Evolutionary conservation across 1,140 invertebrate genomes (phyloP), one percentile per base, ranked within the genome.

Genomic region (Drosophila arawakana): DNA sequence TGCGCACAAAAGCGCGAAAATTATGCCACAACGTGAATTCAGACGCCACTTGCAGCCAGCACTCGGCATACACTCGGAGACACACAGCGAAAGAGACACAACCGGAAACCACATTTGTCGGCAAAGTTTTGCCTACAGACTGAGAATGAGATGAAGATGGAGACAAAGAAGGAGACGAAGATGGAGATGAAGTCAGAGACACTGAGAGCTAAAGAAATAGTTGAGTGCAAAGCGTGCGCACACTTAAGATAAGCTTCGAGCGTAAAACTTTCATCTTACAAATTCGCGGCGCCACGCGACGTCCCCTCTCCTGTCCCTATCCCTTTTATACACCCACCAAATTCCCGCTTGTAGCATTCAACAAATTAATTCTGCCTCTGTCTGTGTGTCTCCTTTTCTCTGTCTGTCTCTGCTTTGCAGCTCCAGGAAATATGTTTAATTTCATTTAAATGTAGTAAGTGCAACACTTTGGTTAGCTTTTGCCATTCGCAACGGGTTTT

Each of bases 401-500:
- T 21, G 13, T 35, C 34, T 21, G 11, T 25, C 39, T 66, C 10
- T 49, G 47, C 63, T 68, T 74, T 86, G 80, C 81, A 57, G 83
- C 83, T 86, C 73, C 83, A 86, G 83, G 83, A 86, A 86, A 88
- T 88, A 86, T 86, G 80, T 86, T 86, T 86, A 86, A 88, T 86
- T 86, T 83, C 80, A 86, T 86, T 86, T 86, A 86, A 86, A 86
- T 89, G 83, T 81, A 80, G 80, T 83, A 86, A 86, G 83, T 86
- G 83, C 83, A 86, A 88, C 84, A 83, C 83, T 86, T 86, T 88
- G 83, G 83, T 88, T 88, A 73, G 82, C 80, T 77, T 76, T 76
- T 13, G 46, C 34, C 21, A 57, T 61, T 46, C 67, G 39, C 52
- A 21, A 9, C 18, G 65, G 21, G 7, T 30, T 63, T 35, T 13